These are phyloP conservation scores for Ametastegia equiseti DNA, from an alignment of 2,888 invertebrate genomes.

Conservation along the genomic window DNA sequence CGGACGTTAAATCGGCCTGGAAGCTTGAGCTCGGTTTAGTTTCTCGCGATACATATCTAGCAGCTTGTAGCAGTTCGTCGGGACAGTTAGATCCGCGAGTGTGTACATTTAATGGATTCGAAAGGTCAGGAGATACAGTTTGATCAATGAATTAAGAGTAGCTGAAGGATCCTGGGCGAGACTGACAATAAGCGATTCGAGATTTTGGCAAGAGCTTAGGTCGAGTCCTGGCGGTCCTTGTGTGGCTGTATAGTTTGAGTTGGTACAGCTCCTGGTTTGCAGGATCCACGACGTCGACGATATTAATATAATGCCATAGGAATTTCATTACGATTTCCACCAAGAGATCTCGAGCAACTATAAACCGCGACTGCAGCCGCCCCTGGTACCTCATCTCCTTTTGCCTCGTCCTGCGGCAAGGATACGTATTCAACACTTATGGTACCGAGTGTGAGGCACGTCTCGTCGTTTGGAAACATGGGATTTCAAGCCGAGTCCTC, in stretches of 20 bases:
- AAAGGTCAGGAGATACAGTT: constrained; percentile 1
- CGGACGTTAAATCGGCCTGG: not conserved
- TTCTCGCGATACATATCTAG: constrained; percentile 29
- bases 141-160: not conserved
- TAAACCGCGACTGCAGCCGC: constrained; percentile 30
- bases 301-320: constrained; percentile 69
- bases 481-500: not conserved
- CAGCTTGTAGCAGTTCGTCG: not conserved
- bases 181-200: not conserved
- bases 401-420: not conserved
- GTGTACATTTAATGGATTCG: constrained; percentile 26
- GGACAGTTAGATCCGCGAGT: not conserved
- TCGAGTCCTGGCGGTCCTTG: not conserved
- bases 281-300: constrained; percentile 57
- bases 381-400: not conserved
- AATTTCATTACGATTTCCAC: constrained; percentile 71
- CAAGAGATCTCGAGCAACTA: constrained; percentile 42
- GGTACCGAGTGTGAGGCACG: not conserved
- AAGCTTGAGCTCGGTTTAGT: not conserved
- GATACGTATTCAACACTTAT: too few relatives aligned
- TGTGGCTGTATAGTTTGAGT: not conserved
- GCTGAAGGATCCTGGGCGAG: not conserved
- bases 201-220: not conserved
- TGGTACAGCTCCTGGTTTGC: not conserved
- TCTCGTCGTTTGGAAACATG: not conserved